Base-by-base conservation (phyloP, 2,113 vertebrate species). In the Stegastes partitus region DNA sequence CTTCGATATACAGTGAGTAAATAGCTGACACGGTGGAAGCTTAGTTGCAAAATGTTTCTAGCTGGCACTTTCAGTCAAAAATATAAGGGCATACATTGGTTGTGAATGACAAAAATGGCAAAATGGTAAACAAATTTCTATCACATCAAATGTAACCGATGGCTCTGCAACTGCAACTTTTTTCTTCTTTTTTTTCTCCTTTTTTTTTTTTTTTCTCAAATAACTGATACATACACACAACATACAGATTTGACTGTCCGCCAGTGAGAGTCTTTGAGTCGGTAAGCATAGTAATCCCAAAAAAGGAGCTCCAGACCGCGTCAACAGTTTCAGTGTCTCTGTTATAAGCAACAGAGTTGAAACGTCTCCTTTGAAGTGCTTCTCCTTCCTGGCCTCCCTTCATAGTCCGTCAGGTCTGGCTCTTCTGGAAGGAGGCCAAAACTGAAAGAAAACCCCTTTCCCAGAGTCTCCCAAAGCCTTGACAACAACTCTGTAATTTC, bases 201-300 rank as follows among this genome's bases (percentile, higher is more conserved):
- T 62, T 58, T 75, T 79, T 68, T 79, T 65, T 75, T 59, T 12
- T 68, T 66, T 73, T 51, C 37, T 67, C 62, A 72, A 83, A 67
- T 91, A 84, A 84, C 74, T 69, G 87, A 85, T 80, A 91, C 90
- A 86, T 87, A 90, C 89, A 88, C 84, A 88, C 86, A 83, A 93
- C 89, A 89, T 78, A 88, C 59, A 93, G 73, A 66, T 79, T 79
- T 74, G 59, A 89, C 84, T 63, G 89, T 91, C 86, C 58, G 54
- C 80, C 83, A 77, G 73, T 62, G 68, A 73, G 28, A 83, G 86
- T 84, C 56, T 71, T 77, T 58, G 80, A 82, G 77, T 73, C 68
- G 4, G 72, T 77, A 53, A 57, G 76, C 25, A 44, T 79, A 76
- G 74, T 75, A 73, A 78, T 88, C 84, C 85, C 83, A 74, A 72